Percentiles rank a stretch among this genome's conserved stretches.
These are phyloP conservation scores for Bufo gargarizans DNA, from an alignment of 2,113 vertebrate species.

Conservation along the genomic window DNA sequence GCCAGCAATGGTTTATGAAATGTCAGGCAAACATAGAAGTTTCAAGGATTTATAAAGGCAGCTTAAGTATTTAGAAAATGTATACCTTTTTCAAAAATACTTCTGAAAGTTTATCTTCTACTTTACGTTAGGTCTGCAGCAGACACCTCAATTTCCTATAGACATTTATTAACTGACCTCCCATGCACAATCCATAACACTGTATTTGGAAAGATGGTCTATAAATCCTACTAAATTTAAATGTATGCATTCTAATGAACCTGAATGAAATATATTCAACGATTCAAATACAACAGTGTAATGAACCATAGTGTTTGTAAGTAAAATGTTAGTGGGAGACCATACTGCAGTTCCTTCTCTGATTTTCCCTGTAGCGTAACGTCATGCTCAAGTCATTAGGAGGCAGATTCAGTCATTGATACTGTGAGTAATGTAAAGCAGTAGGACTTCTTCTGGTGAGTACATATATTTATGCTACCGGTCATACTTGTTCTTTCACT, in stretches of 20 bases:
- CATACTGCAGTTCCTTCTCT: not conserved
- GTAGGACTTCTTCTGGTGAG: not conserved
- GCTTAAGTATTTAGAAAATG: too few relatives aligned
- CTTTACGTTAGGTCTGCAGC: too few relatives aligned
- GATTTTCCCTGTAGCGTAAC: not conserved
- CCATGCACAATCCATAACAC: not conserved
- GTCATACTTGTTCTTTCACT: not conserved
- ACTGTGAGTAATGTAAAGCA: not conserved
- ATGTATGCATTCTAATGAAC: not conserved
- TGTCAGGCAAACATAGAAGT: too few relatives aligned
- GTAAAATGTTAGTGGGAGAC: not conserved
- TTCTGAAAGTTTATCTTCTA: too few relatives aligned
- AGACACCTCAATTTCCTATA: too few relatives aligned
- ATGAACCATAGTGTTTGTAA: not conserved
- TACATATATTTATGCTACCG: not conserved
- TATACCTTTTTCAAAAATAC: too few relatives aligned
- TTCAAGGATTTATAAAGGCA: too few relatives aligned
- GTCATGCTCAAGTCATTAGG: not conserved
- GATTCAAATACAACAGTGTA: not conserved
- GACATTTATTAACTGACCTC: not conserved
- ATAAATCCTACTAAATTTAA: not conserved
- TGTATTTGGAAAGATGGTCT: not conserved
- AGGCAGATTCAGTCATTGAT: not conserved
- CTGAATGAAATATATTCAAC: not conserved
- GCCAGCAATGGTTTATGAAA: too few relatives aligned